phyloP scores from a whole-genome alignment of 1,140 invertebrate species.

The Protaetia brevitarsis region DNA sequence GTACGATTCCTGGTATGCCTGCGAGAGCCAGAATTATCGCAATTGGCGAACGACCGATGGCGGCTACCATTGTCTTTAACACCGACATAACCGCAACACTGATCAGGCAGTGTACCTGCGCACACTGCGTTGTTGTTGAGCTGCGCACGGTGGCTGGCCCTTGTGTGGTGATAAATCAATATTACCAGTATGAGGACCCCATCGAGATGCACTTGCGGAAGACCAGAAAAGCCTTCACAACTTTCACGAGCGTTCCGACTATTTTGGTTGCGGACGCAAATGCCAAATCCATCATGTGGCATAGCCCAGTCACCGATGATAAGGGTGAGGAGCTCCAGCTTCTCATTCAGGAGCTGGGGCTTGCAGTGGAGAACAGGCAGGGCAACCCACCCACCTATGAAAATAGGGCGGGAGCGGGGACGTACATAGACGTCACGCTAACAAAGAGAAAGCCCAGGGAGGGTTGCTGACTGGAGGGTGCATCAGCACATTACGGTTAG shows the following conservation, averaged over 20 bases:
- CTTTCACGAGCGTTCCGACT: background rate
- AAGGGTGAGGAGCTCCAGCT: background rate
- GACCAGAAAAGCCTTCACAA: background rate
- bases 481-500: background rate
- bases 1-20: background rate
- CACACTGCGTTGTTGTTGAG: constrained; percentile 1
- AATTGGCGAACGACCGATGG: background rate
- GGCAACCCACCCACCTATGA: background rate
- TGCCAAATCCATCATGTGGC: background rate
- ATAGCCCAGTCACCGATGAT: background rate
- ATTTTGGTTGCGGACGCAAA: background rate
- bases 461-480: background rate
- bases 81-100: background rate
- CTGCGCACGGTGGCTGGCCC: background rate
- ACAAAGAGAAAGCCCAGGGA: background rate
- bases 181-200: constrained; percentile 18
- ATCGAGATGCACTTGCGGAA: background rate
- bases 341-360: background rate
- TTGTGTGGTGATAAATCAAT: constrained; percentile 17
- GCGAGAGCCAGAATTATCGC: background rate
- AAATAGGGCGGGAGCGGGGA: background rate
- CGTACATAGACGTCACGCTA: background rate
- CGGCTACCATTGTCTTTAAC: constrained; percentile 6
- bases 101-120: background rate
- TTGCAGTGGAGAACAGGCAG: background rate